Conservation (phyloP, 2,888 invertebrate species). For the Philonicus albiceps region DNA sequence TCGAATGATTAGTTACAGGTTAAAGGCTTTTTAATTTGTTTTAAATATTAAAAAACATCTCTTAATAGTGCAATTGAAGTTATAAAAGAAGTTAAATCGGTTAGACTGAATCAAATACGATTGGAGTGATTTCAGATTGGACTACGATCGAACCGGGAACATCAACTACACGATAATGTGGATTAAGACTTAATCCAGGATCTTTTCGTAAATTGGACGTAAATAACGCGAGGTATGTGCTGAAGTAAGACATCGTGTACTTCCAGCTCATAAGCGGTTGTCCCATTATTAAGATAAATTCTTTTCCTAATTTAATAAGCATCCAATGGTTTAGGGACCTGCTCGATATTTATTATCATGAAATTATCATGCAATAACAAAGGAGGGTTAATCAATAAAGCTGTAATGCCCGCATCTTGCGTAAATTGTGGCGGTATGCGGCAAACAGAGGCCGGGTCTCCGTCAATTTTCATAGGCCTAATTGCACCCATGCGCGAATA, state of each 20-base stretch:
- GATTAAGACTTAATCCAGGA: too few relatives aligned
- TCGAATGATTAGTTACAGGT: too few relatives aligned
- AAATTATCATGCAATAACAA: background rate
- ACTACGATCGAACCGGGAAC: too few relatives aligned
- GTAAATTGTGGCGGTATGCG: background rate
- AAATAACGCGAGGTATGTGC: background rate
- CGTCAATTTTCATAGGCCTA: constrained; percentile 15
- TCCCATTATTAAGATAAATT: background rate
- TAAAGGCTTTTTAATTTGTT: too few relatives aligned
- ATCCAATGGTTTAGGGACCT: background rate
- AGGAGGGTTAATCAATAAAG: background rate
- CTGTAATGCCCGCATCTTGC: background rate
- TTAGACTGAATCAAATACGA: too few relatives aligned
- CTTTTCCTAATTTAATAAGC: background rate
- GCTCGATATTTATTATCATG: background rate
- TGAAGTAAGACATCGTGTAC: background rate
- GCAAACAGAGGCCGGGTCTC: background rate
- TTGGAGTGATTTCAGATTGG: too few relatives aligned
- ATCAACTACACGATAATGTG: too few relatives aligned
- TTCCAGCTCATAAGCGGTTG: background rate
- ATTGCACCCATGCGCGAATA: background rate
- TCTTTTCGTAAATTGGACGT: background rate
- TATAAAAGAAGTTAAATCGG: too few relatives aligned
- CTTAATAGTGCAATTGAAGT: too few relatives aligned
- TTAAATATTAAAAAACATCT: too few relatives aligned